Evolutionary conservation across 1,140 invertebrate species (phyloP).

Genomic region (Pemphigus obesinymphae): DNA sequence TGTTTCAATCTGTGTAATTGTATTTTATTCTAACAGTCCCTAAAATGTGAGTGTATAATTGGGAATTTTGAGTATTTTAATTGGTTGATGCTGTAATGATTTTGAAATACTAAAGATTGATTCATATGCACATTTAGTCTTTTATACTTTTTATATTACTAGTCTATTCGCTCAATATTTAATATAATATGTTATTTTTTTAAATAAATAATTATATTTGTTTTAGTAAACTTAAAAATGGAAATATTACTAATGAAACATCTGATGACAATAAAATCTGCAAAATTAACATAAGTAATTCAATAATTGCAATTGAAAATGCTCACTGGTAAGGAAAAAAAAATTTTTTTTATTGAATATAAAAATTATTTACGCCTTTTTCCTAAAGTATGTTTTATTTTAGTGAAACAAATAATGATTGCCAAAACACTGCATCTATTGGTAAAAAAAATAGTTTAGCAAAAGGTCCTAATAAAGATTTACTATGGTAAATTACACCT

Average conservation of each 20-base stretch:
- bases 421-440: not conserved
- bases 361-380: not conserved
- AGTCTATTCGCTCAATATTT: too few relatives aligned
- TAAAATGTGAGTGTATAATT: too few relatives aligned
- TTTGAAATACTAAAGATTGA: too few relatives aligned
- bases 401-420: not conserved
- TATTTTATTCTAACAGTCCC: too few relatives aligned
- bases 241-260: not conserved
- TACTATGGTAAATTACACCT: not conserved
- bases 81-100: too few relatives aligned
- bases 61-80: too few relatives aligned
- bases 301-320: not conserved
- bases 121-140: too few relatives aligned
- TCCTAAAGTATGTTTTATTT: not conserved
- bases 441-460: not conserved
- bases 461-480: conserved; percentile 26
- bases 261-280: not conserved
- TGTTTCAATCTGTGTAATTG: too few relatives aligned
- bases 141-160: too few relatives aligned
- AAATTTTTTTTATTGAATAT: not conserved
- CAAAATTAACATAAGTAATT: not conserved
- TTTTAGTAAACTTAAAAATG: not conserved
- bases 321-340: not conserved
- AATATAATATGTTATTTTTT: too few relatives aligned
- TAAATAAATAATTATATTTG: not conserved